Evolutionary conservation across 2,797 vertebrate genomes (phyloP), one percentile per base, ranked within the genome.

Genomic region (Anisognathus igniventris): DNA sequence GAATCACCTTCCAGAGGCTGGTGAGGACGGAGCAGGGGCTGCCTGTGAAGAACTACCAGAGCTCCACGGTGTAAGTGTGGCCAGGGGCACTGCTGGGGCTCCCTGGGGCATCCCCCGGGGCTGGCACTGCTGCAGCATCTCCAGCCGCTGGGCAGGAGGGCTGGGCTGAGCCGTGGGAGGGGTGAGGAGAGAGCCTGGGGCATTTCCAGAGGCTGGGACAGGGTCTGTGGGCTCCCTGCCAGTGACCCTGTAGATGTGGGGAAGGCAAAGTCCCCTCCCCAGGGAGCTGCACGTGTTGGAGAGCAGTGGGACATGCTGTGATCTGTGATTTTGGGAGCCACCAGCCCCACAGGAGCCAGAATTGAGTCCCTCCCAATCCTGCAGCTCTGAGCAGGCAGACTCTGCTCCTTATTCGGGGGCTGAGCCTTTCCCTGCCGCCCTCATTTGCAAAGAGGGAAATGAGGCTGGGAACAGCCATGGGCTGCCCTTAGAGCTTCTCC

Each of bases 1-100:
- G 99, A 33, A 99, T 99, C 97, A 98, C 98, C 14, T 99, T 98
- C 97, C 99, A 99, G 97, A 98, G 99, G 76, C 96, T 99, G 91
- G 99, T 99, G 95, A 98, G 98, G 95, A 98, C 98, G 3, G 99
- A 99, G 93, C 99, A 99, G 94, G 98, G 98, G 25, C 97, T 99
- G 45, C 88, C 97, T 10, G 88, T 96, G 31, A 97, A 98, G 71
- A 98, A 92, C 81, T 96, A 97, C 47, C 97, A 97, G 68, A 98
- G 98, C 86, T 99, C 98, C 93, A 99, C 98, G 1, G 96, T 99
- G 99, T 99, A 98, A 97, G 99, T 98, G 66, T 64, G 61, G 31
- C 25, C 28, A 3, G 2, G 7, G 53, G 37, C 65, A 5, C 27
- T 35, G 45, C 65, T 48, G 64, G 44, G 37, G 13, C 28, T n/a